These are phyloP conservation scores for Clavelina lepadiformis DNA, from an alignment of 23 tunicate species.

Conservation along the genomic window DNA sequence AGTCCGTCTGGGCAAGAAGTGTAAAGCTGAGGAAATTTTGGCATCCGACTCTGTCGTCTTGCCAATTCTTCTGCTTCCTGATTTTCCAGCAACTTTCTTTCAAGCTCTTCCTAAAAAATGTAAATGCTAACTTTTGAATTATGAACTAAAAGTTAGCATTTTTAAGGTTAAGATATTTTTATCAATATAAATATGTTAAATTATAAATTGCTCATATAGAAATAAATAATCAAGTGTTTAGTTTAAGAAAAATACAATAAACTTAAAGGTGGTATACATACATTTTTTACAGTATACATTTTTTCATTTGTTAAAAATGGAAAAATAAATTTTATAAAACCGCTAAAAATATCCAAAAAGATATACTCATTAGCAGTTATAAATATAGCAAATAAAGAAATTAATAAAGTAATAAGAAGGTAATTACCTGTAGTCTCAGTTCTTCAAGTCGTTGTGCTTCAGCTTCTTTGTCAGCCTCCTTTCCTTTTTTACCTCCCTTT, in stretches of 20 bases:
- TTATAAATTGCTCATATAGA: no score
- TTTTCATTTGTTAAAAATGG: neutral
- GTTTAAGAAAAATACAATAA: no score
- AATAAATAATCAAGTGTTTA: no score
- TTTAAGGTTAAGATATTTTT: no score
- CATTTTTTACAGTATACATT: neutral
- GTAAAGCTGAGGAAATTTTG: slow-evolving; percentile 69
- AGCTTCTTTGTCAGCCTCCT: slow-evolving; percentile 62
- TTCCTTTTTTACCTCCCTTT: slow-evolving; percentile 47
- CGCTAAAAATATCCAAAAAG: no score
- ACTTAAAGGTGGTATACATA: no score
- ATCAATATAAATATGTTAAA: no score
- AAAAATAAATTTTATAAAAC: neutral
- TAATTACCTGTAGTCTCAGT: slow-evolving; percentile 54
- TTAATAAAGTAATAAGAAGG: neutral
- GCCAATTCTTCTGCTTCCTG: slow-evolving; percentile 56
- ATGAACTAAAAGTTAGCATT: no score
- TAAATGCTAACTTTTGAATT: no score
- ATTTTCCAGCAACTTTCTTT: slow-evolving; percentile 66
- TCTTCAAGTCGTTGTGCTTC: slow-evolving; percentile 75
- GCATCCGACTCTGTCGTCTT: slow-evolving; percentile 34
- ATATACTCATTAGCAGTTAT: no score
- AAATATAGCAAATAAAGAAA: no score
- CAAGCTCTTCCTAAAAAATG: slow-evolving; percentile 62
- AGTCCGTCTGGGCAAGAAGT: slow-evolving; percentile 84